These are phyloP conservation scores for Drosophila sucinea DNA, from an alignment of 1,140 invertebrate species.

Conservation along the genomic window DNA sequence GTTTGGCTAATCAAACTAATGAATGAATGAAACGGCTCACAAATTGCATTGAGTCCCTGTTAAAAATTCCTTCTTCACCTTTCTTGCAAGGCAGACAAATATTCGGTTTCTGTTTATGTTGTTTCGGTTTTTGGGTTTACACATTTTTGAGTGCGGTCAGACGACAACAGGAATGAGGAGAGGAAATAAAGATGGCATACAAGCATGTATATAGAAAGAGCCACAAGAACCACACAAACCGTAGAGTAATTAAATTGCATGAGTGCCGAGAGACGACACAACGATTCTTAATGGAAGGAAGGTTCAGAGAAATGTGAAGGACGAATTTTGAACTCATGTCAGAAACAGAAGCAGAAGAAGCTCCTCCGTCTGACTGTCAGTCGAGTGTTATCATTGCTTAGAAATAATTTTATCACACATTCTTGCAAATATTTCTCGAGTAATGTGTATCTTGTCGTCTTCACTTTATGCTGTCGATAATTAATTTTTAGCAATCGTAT, in stretches of 20 bases:
- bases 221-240: conserved; percentile 43
- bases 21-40: conserved; percentile 45
- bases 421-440: conserved; percentile 6
- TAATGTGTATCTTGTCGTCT: conserved; percentile 22
- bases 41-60: conserved; percentile 38
- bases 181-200: neutral
- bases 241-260: conserved; percentile 73
- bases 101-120: conserved; percentile 8
- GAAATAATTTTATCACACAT: conserved; percentile 54
- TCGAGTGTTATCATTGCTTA: conserved; percentile 17
- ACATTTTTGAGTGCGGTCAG: conserved; percentile 10
- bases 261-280: neutral
- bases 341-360: conserved; percentile 12
- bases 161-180: neutral
- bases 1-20: conserved; percentile 66
- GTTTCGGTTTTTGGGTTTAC: conserved; percentile 10
- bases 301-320: conserved; percentile 46
- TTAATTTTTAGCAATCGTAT: conserved; percentile 71
- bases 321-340: conserved; percentile 67
- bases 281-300: conserved; percentile 11
- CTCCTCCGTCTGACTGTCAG: neutral
- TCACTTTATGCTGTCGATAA: conserved; percentile 46
- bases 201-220: neutral
- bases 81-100: neutral
- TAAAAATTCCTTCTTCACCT: neutral